Evolutionary conservation across 2,113 vertebrate genomes (phyloP), one percentile per base, ranked within the genome.

Genomic region (Myrmecophaga tridactyla): DNA sequence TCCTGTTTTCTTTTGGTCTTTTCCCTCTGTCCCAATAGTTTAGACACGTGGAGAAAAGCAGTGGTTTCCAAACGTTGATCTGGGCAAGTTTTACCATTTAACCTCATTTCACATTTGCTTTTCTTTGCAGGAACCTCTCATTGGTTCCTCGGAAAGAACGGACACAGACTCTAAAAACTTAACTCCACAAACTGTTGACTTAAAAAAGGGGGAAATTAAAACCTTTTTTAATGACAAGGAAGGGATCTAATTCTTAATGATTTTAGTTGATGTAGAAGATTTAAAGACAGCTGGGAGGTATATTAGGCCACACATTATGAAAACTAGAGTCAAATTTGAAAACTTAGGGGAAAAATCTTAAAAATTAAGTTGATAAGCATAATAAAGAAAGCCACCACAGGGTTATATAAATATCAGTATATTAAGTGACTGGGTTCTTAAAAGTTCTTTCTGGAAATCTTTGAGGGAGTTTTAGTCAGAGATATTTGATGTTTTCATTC

Each of bases 381-480:
- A 93, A 84, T 83, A 60, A 92, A 60, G 31, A 73, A 62, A 73
- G 41, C 67, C 86, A 56, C 25, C 21, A 86, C 27, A 78, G 12
- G 41, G 14, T 43, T 56, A 17, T 17, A 86, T 82, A 94, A 91
- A 86, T 65, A 46, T 48, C 13, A 36, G 27, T 29, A n/a, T 67
- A 94, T 76, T 67, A 94, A 92, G 83, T 69, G 11, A 69, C 36
- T 75, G 23, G 56, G 39, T 48, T 75, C 41, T 17, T 1, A 41
- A 88, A 70, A 72, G 46, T 51, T 86, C 39, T 67, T 92, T 63
- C 67, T 67, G 56, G 62, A 85, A 95, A 73, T 48, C 58, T 43
- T 88, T 90, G 85, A 36, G 39, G 58, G 7, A 12, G 72, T 65
- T 94, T 96, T 8, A 53, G 81, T 95, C 20, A 94, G 53, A 84